Conservation (phyloP, 2,888 invertebrate species). For the Spialia ferax region DNA sequence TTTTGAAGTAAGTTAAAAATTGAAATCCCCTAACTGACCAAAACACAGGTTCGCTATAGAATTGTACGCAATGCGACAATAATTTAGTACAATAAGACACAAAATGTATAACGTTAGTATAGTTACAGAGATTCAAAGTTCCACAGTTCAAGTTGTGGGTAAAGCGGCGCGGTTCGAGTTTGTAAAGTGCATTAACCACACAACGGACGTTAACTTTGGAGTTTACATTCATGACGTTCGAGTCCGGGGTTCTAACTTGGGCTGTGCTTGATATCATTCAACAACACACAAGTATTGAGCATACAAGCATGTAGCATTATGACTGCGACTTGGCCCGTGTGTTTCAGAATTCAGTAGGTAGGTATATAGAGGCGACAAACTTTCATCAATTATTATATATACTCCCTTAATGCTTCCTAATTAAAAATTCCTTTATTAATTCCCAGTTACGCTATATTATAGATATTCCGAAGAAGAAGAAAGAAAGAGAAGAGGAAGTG, state of each 20-base stretch:
- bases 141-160: conserved; percentile 12
- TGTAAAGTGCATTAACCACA: conserved; percentile 30
- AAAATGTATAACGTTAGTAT: conserved; percentile 1
- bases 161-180: conserved; percentile 24
- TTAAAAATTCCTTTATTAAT: too few species aligned
- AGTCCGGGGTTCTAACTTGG: conserved; percentile 18
- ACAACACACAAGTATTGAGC: background rate
- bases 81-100: background rate
- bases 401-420: too few species aligned
- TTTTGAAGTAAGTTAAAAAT: too few species aligned
- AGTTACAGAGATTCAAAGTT: conserved; percentile 11
- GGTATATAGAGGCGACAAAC: too few species aligned
- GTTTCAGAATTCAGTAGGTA: too few species aligned
- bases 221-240: conserved; percentile 34
- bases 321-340: background rate
- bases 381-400: too few species aligned
- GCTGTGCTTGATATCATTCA: background rate
- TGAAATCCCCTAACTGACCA: too few species aligned
- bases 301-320: background rate
- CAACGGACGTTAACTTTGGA: conserved; percentile 28
- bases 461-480: too few species aligned
- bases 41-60: too few species aligned
- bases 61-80: background rate
- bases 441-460: too few species aligned
- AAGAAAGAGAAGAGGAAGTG: too few species aligned